Percentiles rank a stretch among this genome's conserved stretches.
Conservation (phyloP, 1,140 invertebrate genomes). For the Andrena cerasifolii region DNA sequence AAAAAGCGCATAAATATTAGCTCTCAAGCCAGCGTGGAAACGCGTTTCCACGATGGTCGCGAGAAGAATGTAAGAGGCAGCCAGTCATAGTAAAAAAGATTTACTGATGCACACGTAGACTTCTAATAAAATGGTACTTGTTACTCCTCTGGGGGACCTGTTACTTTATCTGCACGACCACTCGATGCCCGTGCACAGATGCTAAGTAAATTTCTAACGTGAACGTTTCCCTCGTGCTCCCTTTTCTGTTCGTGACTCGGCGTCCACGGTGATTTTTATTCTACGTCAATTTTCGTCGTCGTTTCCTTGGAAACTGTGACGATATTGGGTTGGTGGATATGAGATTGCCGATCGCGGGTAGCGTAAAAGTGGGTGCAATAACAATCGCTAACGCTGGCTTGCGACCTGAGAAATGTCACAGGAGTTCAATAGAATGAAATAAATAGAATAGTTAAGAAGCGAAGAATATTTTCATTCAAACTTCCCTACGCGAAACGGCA, state of each 20-base stretch:
- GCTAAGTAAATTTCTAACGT: neutral
- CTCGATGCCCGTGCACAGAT: neutral
- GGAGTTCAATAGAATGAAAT: too few species aligned
- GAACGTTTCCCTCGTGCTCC: neutral
- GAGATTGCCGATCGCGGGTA: too few species aligned
- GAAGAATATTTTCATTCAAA: too few species aligned
- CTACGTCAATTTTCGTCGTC: neutral
- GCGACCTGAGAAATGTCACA: too few species aligned
- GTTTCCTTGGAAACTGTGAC: too few species aligned
- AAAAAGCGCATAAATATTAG: constrained; percentile 33
- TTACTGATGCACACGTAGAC: neutral
- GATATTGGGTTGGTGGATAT: too few species aligned
- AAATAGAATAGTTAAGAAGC: too few species aligned
- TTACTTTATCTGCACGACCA: neutral
- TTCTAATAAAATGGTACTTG: constrained; percentile 27
- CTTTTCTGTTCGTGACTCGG: neutral
- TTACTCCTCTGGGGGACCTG: neutral
- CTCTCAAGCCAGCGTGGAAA: constrained; percentile 6
- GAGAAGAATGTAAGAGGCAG: neutral
- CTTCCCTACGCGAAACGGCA: too few species aligned
- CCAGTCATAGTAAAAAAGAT: constrained; percentile 12
- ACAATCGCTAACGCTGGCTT: too few species aligned
- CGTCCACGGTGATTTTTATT: neutral
- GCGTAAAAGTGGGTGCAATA: too few species aligned
- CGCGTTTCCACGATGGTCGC: constrained; percentile 4